phyloP scores from a whole-genome alignment of 2,888 invertebrate genomes.

The Drosophila lutescens region DNA sequence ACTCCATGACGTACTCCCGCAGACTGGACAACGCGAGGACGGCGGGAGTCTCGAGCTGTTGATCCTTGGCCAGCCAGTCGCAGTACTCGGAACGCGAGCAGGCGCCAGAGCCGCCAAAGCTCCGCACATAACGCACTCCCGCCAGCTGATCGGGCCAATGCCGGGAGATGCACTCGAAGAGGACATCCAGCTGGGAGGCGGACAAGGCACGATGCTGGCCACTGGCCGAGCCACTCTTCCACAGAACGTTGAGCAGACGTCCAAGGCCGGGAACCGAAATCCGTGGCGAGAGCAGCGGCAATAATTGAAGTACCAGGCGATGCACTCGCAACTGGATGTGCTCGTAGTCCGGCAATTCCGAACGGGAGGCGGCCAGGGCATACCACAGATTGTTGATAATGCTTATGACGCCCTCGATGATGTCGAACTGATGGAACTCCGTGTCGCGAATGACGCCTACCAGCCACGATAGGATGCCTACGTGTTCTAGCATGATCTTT shows the following conservation, averaged over 20 bases:
- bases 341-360: constrained; percentile 73
- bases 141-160: constrained; percentile 74
- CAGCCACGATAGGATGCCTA: constrained; percentile 90
- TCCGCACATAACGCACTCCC: constrained; percentile 70
- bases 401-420: constrained; percentile 83
- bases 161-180: constrained; percentile 79
- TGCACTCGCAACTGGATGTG: constrained; percentile 76
- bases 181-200: constrained; percentile 61
- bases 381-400: constrained; percentile 83
- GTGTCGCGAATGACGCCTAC: constrained; percentile 81
- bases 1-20: constrained; percentile 65
- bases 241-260: constrained; percentile 80
- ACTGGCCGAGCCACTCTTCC: constrained; percentile 68
- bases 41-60: constrained; percentile 54
- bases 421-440: constrained; percentile 83
- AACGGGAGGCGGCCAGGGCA: constrained; percentile 74
- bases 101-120: constrained; percentile 73
- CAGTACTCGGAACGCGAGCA: constrained; percentile 70
- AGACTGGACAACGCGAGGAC: constrained; percentile 76
- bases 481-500: constrained; percentile 87
- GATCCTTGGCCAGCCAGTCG: constrained; percentile 54
- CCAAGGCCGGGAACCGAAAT: constrained; percentile 74
- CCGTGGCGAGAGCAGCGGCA: constrained; percentile 80
- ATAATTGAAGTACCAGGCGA: constrained; percentile 72
- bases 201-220: constrained; percentile 62